Conservation (phyloP, 2,797 vertebrate genomes). For the Centroberyx gerrardi region DNA sequence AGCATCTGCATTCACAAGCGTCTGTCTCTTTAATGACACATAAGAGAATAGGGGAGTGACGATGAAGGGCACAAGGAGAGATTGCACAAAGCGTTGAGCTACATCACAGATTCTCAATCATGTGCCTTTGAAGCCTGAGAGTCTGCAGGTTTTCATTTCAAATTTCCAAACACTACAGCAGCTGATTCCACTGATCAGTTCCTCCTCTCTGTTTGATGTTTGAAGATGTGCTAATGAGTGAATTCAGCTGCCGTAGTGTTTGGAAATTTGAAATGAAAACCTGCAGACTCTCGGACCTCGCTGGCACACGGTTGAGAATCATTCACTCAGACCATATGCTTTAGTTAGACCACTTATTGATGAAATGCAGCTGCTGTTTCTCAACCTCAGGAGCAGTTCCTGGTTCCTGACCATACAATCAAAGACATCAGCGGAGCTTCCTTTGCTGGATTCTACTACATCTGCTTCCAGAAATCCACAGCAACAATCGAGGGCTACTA, state of each 20-base stretch:
- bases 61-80: not conserved
- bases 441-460: constrained; percentile 99
- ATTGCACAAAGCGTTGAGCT: not conserved
- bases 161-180: no score
- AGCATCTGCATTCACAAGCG: not conserved
- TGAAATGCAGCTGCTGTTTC: constrained; percentile 12
- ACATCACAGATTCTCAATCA: no score
- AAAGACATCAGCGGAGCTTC: constrained; percentile 99
- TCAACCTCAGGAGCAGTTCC: constrained; percentile 92
- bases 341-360: not conserved
- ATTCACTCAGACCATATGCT: not conserved
- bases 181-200: no score
- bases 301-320: no score
- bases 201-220: no score
- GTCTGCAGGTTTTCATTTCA: no score
- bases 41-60: not conserved
- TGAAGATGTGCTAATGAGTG: no score
- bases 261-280: no score
- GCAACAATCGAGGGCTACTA: constrained; percentile 98
- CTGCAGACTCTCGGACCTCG: no score
- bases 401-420: constrained; percentile 98
- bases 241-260: no score
- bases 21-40: not conserved
- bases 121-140: no score
- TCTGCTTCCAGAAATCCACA: constrained; percentile 99